These are phyloP conservation scores for Sebastes elongatus DNA, from an alignment of 2,797 vertebrate species.

Conservation along the genomic window DNA sequence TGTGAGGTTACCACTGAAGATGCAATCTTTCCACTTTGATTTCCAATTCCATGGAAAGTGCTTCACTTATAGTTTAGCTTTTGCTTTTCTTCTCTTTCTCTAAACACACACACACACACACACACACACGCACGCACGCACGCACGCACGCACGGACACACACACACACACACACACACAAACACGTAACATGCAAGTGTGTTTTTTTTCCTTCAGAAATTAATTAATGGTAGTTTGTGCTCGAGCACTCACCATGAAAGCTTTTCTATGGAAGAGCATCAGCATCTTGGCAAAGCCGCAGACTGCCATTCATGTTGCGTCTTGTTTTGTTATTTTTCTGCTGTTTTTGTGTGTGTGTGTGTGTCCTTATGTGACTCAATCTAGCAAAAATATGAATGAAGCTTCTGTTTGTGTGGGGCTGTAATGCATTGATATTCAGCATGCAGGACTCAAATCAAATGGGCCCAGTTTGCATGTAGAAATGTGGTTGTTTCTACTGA, in stretches of 20 bases:
- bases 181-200: background rate
- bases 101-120: background rate
- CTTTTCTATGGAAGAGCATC: constrained; percentile 30
- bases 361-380: background rate
- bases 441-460: background rate
- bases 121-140: background rate
- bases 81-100: background rate
- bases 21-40: background rate
- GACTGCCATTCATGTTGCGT: constrained; percentile 34
- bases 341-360: constrained; percentile 2
- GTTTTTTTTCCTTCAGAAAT: constrained; percentile 1
- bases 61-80: background rate
- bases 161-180: background rate
- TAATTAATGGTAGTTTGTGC: constrained; percentile 21
- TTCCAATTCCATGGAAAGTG: background rate
- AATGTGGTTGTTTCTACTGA: background rate
- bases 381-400: constrained; percentile 31
- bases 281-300: constrained; percentile 37
- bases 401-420: background rate
- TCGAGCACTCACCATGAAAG: constrained; percentile 27
- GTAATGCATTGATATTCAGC: constrained; percentile 3
- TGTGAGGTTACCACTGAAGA: no score
- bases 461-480: background rate
- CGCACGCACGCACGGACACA: background rate
- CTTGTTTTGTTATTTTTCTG: background rate